Evolutionary conservation across 1,140 invertebrate genomes (phyloP).

Genomic region (Papilio helenus): DNA sequence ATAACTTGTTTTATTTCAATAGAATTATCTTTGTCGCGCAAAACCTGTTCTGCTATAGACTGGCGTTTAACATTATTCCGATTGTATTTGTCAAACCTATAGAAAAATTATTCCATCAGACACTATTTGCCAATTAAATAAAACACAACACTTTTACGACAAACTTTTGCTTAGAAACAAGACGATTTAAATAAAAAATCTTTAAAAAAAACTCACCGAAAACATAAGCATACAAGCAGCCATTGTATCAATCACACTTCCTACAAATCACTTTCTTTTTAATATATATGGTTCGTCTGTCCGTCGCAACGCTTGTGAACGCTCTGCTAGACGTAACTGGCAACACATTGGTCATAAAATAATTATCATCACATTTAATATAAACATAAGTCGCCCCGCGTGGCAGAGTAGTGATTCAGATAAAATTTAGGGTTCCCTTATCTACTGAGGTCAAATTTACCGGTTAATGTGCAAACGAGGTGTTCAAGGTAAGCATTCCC

Average conservation of each 20-base stretch:
- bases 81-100: too few relatives aligned
- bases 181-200: too few relatives aligned
- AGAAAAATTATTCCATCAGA: too few relatives aligned
- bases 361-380: conserved; percentile 28
- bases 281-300: not conserved
- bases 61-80: too few relatives aligned
- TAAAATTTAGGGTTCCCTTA: conserved; percentile 44
- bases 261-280: conserved; percentile 3
- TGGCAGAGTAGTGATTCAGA: conserved; percentile 52
- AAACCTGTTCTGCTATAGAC: too few relatives aligned
- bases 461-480: not conserved
- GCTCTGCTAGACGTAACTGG: conserved; percentile 14
- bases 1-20: too few relatives aligned
- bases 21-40: too few relatives aligned
- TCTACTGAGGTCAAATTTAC: conserved; percentile 14
- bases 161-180: too few relatives aligned
- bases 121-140: too few relatives aligned
- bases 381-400: conserved; percentile 48
- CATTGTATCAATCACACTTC: conserved; percentile 6
- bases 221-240: not conserved
- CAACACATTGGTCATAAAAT: conserved; percentile 21
- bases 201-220: conserved; percentile 10
- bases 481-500: not conserved
- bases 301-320: not conserved
- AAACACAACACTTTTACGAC: too few relatives aligned